Evolutionary conservation across 2,888 invertebrate genomes (phyloP).

Genomic region (Aphodius sticticus): DNA sequence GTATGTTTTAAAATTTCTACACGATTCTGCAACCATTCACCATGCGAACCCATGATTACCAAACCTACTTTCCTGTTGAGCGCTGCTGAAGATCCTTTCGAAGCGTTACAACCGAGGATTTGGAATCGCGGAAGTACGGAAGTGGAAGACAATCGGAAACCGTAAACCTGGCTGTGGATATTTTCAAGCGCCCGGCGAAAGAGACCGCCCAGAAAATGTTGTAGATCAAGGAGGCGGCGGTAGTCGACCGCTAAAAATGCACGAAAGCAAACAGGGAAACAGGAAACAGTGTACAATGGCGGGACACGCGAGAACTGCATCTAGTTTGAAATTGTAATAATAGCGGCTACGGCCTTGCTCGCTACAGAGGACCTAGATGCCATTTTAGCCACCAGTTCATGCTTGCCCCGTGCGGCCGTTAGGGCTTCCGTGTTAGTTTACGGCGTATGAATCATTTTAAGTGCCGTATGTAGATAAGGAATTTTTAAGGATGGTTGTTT

Average conservation of each 20-base stretch:
- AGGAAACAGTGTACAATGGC: not conserved
- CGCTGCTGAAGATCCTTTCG: conserved; percentile 10
- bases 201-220: conserved; percentile 14
- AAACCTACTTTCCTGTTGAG: conserved; percentile 4
- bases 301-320: conserved; percentile 29
- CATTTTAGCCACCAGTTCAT: not conserved
- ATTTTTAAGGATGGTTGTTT: not conserved
- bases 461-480: not conserved
- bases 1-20: not conserved
- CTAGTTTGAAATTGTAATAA: conserved; percentile 27
- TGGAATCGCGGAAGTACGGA: conserved; percentile 15
- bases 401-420: not conserved
- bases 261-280: conserved; percentile 16
- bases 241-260: not conserved
- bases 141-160: conserved; percentile 21
- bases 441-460: not conserved
- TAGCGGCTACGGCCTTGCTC: not conserved
- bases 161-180: conserved; percentile 19
- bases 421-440: not conserved
- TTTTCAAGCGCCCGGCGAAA: not conserved
- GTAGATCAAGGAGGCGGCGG: conserved; percentile 18
- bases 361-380: too few species aligned
- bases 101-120: not conserved
- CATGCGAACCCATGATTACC: conserved; percentile 5
- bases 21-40: not conserved